These are phyloP conservation scores for Apamea monoglypha DNA, from an alignment of 2,888 invertebrate species.

Conservation along the genomic window DNA sequence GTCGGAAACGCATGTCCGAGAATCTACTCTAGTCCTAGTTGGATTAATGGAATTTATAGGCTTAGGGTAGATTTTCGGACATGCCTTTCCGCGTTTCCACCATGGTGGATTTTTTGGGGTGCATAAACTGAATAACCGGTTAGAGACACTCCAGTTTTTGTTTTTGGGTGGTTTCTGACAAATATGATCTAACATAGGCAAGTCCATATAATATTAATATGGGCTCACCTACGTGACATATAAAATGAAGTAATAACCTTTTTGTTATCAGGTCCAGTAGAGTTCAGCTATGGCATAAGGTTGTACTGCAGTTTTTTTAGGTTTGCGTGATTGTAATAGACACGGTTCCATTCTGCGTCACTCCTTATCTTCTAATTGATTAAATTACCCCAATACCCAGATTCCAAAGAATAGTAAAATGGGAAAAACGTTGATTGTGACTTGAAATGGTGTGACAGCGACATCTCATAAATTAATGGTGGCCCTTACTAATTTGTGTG, in stretches of 20 bases:
- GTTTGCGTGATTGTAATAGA: conserved; percentile 31
- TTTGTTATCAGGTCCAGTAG: not conserved
- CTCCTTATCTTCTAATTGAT: not conserved
- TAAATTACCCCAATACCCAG: conserved; percentile 21
- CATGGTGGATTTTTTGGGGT: not conserved
- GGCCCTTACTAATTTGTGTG: conserved; percentile 14
- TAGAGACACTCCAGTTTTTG: not conserved
- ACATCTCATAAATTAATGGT: conserved; percentile 22
- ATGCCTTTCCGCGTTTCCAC: too few species aligned
- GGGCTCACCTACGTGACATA: not conserved
- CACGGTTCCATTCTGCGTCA: not conserved
- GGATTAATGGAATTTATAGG: not conserved
- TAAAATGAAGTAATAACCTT: not conserved
- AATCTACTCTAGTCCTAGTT: not conserved
- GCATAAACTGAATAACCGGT: not conserved
- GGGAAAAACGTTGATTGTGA: conserved; percentile 29
- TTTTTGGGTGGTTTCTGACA: not conserved
- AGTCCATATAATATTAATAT: too few species aligned
- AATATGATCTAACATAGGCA: not conserved
- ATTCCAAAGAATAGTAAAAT: conserved; percentile 25
- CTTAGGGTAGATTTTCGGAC: not conserved
- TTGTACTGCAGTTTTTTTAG: not conserved
- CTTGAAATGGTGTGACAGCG: conserved; percentile 37
- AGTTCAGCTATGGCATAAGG: not conserved
- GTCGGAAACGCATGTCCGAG: not conserved